Evolutionary conservation across 2,888 invertebrate genomes (phyloP), one percentile per base, ranked within the genome.

Genomic region (Graphium colonna): DNA sequence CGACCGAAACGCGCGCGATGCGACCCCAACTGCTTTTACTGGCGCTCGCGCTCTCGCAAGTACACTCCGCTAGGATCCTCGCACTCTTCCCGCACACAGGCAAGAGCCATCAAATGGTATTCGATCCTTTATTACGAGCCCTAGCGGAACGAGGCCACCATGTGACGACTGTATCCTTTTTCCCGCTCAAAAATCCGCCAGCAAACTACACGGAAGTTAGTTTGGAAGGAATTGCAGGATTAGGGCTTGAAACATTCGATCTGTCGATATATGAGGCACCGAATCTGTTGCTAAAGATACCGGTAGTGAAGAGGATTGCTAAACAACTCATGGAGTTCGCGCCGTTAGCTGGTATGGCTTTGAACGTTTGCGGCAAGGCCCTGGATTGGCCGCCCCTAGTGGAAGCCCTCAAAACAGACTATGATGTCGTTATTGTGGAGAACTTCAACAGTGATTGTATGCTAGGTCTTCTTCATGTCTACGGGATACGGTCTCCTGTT

Each of bases 381-480:
- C 76, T 88, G 12, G 75, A 77, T 28, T 82, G 79, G 62, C 75
- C 75, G 7, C 79, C 86, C 1, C 58, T 90, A 26, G 67, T 71
- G 0, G 80, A 81, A 8, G 79, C 77, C 7, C 55, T 90, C 60
- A 73, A 77, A 57, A 72, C 73, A 31, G 77, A 85, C n/a, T 94
- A 93, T 60, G 94, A 95, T 67, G 65, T 93, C 9, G 73, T 93
- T 8, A 69, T 94, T 7, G 83, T 91, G 16, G 93, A 93, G 69
- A 86, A 91, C 58, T 94, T 94, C 60, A 92, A 90, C 60, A 91
- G 92, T 28, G 93, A 94, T 61, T 94, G 94, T 55, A 90, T 92
- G 74, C 59, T 66, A 26, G 65, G 60, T 13, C 36, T 51, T 16
- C 54, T 54, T 31, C 54, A 57, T 36, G 26, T 57, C 17, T 51